Base-by-base conservation (phyloP, 2,797 vertebrate species). In the Allobates femoralis region DNA sequence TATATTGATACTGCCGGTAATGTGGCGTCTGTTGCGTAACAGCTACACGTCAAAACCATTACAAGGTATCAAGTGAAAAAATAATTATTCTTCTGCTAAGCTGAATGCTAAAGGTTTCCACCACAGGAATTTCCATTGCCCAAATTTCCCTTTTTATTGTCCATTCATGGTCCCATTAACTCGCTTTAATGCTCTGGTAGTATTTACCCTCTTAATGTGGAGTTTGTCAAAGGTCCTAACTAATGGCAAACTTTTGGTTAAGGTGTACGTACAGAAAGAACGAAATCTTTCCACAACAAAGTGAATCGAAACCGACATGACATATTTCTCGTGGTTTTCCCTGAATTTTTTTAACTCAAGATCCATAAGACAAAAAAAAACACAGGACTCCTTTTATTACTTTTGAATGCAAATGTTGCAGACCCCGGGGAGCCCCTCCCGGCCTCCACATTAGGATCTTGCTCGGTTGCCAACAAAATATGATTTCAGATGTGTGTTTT, bases 401-500 rank as follows among this genome's bases (percentile, higher is more conserved):
- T 77, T 67, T 85, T 81, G 66, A 87, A 84, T 79, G 80, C 64
- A 83, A 87, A 84, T 87, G 86, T 76, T 69, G 46, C 8, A 81
- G 46, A 32, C 87, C 60, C 78, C 8, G 30, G 67, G 82, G 82
- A 85, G 19, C 69, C 73, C 77, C 82, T 81, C 86, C 86, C 58
- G 81, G 75, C 41, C 50, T 64, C 55, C 71, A 26, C 60, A 69
- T 88, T 88, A 88, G 87, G n/a, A 73, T 58, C 66, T 88, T 85
- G 87, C n/a, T 26, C 10, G 3, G n/a, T 69, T 81, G 87, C 83
- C 87, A 88, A 75, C 51, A 76, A 81, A 85, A 85, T 85, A 88
- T 81, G 71, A 88, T 88, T 85, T 81, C 78, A 88, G 87, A 85
- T 81, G 78, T 85, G 83, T 66, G 77, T 88, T 88, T 88, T 76